Conservation (phyloP, 2,797 vertebrate species). For the Podarcis lilfordi region DNA sequence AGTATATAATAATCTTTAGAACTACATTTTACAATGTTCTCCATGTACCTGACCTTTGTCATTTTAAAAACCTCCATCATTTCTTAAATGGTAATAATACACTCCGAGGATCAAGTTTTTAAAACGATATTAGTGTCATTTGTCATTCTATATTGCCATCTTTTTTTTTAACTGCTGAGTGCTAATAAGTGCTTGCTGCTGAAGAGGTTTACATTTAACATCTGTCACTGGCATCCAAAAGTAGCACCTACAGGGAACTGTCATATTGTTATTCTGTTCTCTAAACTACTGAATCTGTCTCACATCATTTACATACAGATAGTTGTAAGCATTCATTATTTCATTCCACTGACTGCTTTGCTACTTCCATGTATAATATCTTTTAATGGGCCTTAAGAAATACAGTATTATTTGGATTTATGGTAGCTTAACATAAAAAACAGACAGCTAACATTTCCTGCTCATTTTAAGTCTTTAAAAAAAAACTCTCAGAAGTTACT, state of each 20-base stretch:
- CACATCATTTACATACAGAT: conserved; percentile 82
- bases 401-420: conserved; percentile 85
- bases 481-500: conserved; percentile 60
- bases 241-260: conserved; percentile 77
- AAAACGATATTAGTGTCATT: conserved; percentile 69
- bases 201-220: conserved; percentile 77
- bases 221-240: conserved; percentile 77
- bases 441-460: conserved; percentile 79
- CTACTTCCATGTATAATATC: conserved; percentile 81
- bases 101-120: conserved; percentile 62
- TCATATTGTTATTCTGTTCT: conserved; percentile 79
- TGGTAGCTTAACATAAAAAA: conserved; percentile 82
- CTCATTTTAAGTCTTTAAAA: conserved; percentile 69
- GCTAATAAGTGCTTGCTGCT: conserved; percentile 74
- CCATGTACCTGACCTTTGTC: conserved; percentile 15
- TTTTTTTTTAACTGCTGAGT: conserved; percentile 54
- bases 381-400: conserved; percentile 86
- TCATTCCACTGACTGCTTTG: conserved; percentile 79
- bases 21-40: background rate
- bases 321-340: conserved; percentile 83
- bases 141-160: conserved; percentile 65
- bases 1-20: conserved; percentile 28
- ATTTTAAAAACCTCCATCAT: conserved; percentile 33
- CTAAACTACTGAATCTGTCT: conserved; percentile 78
- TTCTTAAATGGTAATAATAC: conserved; percentile 47